These are phyloP conservation scores for Caenorhabditis sp. DNA, from an alignment of 2,888 invertebrate genomes.

Conservation along the genomic window DNA sequence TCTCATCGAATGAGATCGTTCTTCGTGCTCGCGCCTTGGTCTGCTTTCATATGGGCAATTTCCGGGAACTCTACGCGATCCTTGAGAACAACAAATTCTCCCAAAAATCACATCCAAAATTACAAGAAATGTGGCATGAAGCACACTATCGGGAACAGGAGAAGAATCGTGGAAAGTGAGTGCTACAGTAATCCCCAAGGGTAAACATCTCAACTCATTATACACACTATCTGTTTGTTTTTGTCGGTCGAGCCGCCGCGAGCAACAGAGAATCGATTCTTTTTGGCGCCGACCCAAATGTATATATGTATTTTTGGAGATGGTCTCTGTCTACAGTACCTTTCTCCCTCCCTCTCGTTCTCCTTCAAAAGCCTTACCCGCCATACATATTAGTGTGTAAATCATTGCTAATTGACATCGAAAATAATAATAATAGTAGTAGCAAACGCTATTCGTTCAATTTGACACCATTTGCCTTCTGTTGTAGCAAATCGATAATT, in stretches of 20 bases:
- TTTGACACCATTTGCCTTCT: slow-evolving; percentile 41
- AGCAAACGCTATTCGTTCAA: slow-evolving; percentile 10
- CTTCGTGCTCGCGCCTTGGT: slow-evolving; percentile 86
- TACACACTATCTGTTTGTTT: not conserved
- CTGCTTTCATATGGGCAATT: slow-evolving; percentile 83
- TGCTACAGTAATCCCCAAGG: slow-evolving; percentile 7
- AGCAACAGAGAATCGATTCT: not conserved
- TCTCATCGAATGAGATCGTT: slow-evolving; percentile 79
- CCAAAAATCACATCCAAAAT: slow-evolving; percentile 86
- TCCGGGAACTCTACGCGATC: slow-evolving; percentile 77
- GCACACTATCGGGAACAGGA: slow-evolving; percentile 93
- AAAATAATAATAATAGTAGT: not conserved
- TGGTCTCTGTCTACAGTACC: not conserved
- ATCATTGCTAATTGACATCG: not conserved
- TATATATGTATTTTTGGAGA: too few relatives aligned
- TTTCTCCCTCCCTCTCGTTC: not conserved
- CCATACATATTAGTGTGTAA: not conserved
- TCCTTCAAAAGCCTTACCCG: not conserved
- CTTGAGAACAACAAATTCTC: slow-evolving; percentile 88
- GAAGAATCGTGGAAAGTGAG: slow-evolving; percentile 84
- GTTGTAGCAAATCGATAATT: slow-evolving; percentile 28
- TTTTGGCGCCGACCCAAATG: not conserved
- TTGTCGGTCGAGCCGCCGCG: not conserved
- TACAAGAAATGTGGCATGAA: slow-evolving; percentile 90
- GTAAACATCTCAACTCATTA: not conserved